phyloP scores from a whole-genome alignment of 2,797 vertebrate genomes.

The Phoebastria nigripes region DNA sequence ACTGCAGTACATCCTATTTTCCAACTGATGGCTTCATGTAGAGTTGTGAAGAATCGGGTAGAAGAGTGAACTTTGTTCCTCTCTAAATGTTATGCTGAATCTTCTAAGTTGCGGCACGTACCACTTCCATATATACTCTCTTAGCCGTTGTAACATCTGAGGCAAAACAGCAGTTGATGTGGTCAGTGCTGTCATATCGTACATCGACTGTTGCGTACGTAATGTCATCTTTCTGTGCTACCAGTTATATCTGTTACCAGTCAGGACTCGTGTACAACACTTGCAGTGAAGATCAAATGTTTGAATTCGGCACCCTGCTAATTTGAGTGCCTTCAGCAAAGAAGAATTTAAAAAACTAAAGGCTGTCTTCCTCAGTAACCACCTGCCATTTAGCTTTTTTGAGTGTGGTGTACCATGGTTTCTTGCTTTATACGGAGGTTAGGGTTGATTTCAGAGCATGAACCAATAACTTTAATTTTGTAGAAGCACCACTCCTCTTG shows the following conservation, averaged over 20 bases:
- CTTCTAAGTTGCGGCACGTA: background rate
- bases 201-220: background rate
- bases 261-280: rapidly evolving
- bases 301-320: background rate
- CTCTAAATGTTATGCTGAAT: background rate
- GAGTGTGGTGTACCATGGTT: background rate
- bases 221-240: background rate
- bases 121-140: background rate
- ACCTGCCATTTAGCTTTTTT: background rate
- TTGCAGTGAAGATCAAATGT: background rate
- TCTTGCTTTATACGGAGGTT: background rate
- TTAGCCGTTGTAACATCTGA: background rate
- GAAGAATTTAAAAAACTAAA: slow-evolving; percentile 90
- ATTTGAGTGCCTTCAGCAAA: slow-evolving; percentile 62
- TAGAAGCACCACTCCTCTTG: background rate
- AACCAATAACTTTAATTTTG: background rate
- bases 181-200: background rate
- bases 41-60: background rate
- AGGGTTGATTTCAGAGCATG: background rate
- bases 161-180: background rate
- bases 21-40: background rate
- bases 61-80: background rate
- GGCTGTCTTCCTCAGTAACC: slow-evolving; percentile 61
- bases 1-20: background rate
- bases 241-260: background rate